Evolutionary conservation across 2,888 invertebrate species (phyloP).

Genomic region (Vesta saturnalis): DNA sequence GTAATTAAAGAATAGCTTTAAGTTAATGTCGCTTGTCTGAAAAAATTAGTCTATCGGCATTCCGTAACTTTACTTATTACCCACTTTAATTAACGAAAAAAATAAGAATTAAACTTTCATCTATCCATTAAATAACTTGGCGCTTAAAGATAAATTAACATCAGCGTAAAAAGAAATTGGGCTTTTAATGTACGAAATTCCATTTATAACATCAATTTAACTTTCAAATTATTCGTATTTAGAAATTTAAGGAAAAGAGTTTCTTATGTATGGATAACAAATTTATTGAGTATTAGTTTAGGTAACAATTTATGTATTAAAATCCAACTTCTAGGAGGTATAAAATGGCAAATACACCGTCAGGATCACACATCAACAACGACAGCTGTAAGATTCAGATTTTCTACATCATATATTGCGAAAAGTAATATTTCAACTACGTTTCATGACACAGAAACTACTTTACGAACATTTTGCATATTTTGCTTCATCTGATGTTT

Average conservation of each 20-base stretch:
- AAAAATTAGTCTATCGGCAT: constrained; percentile 35
- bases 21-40: constrained; percentile 23
- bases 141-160: constrained; percentile 19
- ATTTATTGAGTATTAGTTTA: constrained; percentile 9
- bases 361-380: constrained; percentile 12
- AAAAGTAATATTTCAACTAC: constrained; percentile 28
- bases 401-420: constrained; percentile 22
- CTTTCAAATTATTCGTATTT: not conserved
- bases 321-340: not conserved
- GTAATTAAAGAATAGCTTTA: constrained; percentile 32
- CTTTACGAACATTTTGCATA: constrained; percentile 12
- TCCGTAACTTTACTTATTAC: constrained; percentile 35
- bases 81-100: constrained; percentile 36
- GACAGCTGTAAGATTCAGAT: constrained; percentile 25
- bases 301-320: constrained; percentile 4
- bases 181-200: not conserved
- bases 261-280: not conserved
- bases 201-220: not conserved
- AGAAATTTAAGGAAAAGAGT: too few relatives aligned
- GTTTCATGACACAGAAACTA: constrained; percentile 19
- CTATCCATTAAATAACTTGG: constrained; percentile 25
- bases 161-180: not conserved
- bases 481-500: constrained; percentile 19
- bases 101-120: constrained; percentile 21
- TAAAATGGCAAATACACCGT: not conserved